Conservation (phyloP, 2,113 vertebrate species). For the Misgurnus mizolepis region DNA sequence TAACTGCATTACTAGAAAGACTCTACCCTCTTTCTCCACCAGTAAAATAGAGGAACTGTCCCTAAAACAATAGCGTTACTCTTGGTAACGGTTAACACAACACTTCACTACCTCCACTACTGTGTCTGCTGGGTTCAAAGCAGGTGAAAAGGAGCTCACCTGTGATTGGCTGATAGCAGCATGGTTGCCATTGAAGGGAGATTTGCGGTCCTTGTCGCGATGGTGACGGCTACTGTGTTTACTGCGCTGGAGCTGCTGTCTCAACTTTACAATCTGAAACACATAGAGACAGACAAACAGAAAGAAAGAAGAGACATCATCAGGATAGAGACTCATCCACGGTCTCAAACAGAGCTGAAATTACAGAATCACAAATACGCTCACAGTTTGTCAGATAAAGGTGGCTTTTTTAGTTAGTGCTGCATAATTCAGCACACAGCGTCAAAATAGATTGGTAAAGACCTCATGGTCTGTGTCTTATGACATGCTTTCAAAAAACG, state of each 20-base stretch:
- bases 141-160: constrained; percentile 67
- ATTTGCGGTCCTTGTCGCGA: constrained; percentile 86
- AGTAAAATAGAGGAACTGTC: background rate
- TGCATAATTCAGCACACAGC: too few species aligned
- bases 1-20: too few species aligned
- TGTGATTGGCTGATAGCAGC: constrained; percentile 85
- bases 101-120: background rate
- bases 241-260: constrained; percentile 87
- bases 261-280: constrained; percentile 84
- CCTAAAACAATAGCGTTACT: background rate
- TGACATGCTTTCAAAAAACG: too few species aligned
- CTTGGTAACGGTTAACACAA: background rate
- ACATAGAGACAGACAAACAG: constrained; percentile 4
- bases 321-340: background rate
- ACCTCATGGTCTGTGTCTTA: too few species aligned
- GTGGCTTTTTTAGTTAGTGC: too few species aligned
- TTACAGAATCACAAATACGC: background rate
- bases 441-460: too few species aligned
- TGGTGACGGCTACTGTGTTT: constrained; percentile 90
- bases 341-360: background rate
- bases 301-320: constrained; percentile 6
- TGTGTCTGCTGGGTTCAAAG: background rate
- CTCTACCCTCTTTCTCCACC: too few species aligned
- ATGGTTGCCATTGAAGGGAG: constrained; percentile 88
- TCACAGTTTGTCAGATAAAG: too few species aligned